Percentiles rank a stretch among this genome's conserved stretches.
Conservation (phyloP, 2,888 invertebrate species). For the Lydus trimaculatus region DNA sequence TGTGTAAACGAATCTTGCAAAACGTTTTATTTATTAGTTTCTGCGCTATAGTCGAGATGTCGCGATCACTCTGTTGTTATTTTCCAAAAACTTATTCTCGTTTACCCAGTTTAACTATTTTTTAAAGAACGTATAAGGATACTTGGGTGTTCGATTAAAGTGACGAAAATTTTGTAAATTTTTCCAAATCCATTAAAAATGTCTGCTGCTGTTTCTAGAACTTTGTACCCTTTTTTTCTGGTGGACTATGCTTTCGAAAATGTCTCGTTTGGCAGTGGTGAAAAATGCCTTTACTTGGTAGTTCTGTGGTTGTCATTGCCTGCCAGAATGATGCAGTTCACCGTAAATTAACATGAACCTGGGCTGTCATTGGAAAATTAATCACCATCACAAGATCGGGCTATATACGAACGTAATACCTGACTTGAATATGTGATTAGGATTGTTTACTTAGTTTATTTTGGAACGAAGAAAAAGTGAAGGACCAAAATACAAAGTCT, state of each 20-base stretch:
- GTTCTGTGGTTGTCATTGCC: neutral
- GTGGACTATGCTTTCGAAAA: neutral
- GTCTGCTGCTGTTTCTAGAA: no score
- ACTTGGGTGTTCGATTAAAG: no score
- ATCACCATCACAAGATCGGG: conserved; percentile 20
- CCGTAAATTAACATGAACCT: conserved; percentile 25
- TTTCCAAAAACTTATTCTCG: no score
- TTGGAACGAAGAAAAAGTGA: neutral
- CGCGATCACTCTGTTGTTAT: no score
- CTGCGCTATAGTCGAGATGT: no score
- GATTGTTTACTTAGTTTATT: neutral
- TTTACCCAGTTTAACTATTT: no score
- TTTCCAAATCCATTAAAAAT: no score
- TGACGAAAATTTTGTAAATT: no score
- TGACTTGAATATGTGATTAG: conserved; percentile 24
- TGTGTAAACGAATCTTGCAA: no score
- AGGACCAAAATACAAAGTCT: neutral
- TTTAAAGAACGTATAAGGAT: no score
- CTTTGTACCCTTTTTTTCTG: neutral
- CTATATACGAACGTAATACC: conserved; percentile 17
- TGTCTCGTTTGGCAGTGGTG: neutral
- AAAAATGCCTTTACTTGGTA: neutral
- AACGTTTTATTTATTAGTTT: no score
- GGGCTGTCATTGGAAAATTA: conserved; percentile 28
- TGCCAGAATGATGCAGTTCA: conserved; percentile 10